phyloP scores from a whole-genome alignment of 2,797 vertebrate species.

The Epinephelus malabaricus region DNA sequence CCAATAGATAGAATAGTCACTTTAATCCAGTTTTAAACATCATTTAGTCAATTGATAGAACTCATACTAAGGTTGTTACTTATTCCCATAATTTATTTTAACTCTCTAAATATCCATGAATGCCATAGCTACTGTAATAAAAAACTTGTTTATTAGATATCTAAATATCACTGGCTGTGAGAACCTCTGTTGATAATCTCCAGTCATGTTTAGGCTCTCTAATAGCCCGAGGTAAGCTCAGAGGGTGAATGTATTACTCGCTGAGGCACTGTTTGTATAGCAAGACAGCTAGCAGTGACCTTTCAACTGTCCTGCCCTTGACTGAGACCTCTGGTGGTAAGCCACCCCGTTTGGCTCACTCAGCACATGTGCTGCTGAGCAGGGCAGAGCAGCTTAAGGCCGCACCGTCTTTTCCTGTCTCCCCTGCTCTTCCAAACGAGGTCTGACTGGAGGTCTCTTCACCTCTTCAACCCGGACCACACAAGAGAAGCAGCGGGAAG shows the following conservation, averaged over 20 bases:
- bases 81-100: slow-evolving; percentile 5
- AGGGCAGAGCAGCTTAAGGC: slow-evolving; percentile 84
- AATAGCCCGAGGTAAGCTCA: slow-evolving; percentile 58
- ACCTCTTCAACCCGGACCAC: slow-evolving; percentile 64
- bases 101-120: not conserved
- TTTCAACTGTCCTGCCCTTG: slow-evolving; percentile 87
- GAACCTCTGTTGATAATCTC: slow-evolving; percentile 32
- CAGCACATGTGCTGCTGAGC: slow-evolving; percentile 87
- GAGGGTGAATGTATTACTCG: slow-evolving; percentile 64
- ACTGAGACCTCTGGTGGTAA: slow-evolving; percentile 86
- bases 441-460: slow-evolving; percentile 67
- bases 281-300: slow-evolving; percentile 77
- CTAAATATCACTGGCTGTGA: slow-evolving; percentile 6
- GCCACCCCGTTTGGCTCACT: slow-evolving; percentile 83
- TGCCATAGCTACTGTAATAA: not conserved
- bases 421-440: slow-evolving; percentile 68
- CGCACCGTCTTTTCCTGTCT: slow-evolving; percentile 71
- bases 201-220: slow-evolving; percentile 32
- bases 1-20: not conserved
- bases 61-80: not conserved
- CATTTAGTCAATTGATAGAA: not conserved
- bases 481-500: slow-evolving; percentile 64
- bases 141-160: not conserved
- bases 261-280: slow-evolving; percentile 75
- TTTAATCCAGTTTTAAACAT: slow-evolving; percentile 33